Percentiles rank a stretch among this genome's conserved stretches.
Conservation (phyloP, 2,797 vertebrate species). For the Chelidonichthys spinosus region DNA sequence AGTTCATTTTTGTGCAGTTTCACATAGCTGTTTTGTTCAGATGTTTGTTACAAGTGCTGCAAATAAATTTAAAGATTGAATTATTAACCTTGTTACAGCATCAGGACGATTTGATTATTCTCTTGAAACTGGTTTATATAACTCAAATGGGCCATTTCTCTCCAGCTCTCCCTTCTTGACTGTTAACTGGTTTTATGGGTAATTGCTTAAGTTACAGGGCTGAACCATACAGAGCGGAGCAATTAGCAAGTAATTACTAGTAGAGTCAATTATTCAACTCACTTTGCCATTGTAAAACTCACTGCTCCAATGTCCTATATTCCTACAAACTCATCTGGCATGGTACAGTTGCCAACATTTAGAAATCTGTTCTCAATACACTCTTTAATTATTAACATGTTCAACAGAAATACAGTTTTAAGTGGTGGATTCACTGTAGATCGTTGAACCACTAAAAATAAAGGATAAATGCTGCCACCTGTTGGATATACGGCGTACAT, state of each 20-base stretch:
- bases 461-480: conserved; percentile 59
- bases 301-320: background rate
- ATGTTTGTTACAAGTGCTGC: background rate
- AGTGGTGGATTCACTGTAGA: background rate
- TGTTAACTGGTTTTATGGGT: conserved; percentile 49
- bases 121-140: conserved; percentile 27
- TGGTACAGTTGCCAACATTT: background rate
- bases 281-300: conserved; percentile 26
- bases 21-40: background rate
- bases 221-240: conserved; percentile 32
- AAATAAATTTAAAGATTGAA: background rate
- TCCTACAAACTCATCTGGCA: background rate
- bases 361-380: background rate
- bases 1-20: background rate
- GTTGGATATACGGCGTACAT: conserved; percentile 29
- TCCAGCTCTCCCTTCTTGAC: conserved; percentile 5
- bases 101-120: conserved; percentile 15
- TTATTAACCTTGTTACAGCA: conserved; percentile 26
- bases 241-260: conserved; percentile 57
- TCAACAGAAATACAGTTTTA: background rate
- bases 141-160: conserved; percentile 16
- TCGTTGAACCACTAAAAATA: background rate
- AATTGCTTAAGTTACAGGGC: conserved; percentile 47
- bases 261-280: conserved; percentile 28
- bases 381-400: background rate